Base-by-base conservation (phyloP, 2,113 vertebrate genomes). In the Spermophilus dauricus region DNA sequence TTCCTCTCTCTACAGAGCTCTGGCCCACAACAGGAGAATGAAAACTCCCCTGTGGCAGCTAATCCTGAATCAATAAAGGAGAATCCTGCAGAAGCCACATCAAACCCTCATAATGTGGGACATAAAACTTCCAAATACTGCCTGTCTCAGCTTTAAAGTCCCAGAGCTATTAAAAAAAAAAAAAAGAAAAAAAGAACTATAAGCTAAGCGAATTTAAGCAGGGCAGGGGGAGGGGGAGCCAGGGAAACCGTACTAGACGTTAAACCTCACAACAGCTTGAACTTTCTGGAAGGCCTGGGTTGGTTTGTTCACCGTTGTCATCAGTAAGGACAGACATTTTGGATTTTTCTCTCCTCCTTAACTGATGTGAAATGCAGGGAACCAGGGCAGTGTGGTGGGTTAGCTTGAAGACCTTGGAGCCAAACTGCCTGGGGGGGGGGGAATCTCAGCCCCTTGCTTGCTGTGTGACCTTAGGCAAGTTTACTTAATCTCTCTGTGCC, bases 371-470 rank as follows among this genome's bases (percentile, higher is more conserved):
- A 87, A 26, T 34, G 22, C 42, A 30, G 42, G 37, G 69, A 82
- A 37, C 75, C 48, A 0, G 3, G 26, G 24, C 24, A 13, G 14
- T 4, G 3, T 7, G 9, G 32, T 42, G 30, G 14, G 8, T 53
- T 80, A 22, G 45, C 76, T 67, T 42, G n/a, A 78, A 56, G 53
- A 45, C n/a, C 13, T 0, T 7, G 20, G 28, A 53, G 16, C 14
- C 91, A 30, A 34, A 42, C 30, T 45, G 22, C 72, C 32, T 8
- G 9, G 61, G 18, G 42, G 42, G 42, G 42, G 13, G 42, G 48
- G 73, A 26, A 58, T 91, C 34, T 53, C 63, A 51, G 6, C 8
- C 42, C 42, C 26, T 42, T 4, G 70, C 20, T 53, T n/a, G 58
- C 78, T 76, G 69, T 67, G 70, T 53, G 45, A 53, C 37, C 18